phyloP scores from a whole-genome alignment of 2,888 invertebrate species.

The Sarcophaga caerulescens region DNA sequence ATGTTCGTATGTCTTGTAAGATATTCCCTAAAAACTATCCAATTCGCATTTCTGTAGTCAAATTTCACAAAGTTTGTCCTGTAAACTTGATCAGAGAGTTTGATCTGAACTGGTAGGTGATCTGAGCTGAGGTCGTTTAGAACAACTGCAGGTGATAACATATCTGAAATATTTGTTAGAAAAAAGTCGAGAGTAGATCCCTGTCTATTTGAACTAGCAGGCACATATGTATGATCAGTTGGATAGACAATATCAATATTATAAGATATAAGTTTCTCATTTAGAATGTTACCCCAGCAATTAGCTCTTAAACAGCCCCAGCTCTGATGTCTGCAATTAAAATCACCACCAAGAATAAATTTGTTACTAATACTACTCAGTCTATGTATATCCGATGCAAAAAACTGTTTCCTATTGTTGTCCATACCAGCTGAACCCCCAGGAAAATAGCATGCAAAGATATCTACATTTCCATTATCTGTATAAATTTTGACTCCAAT shows the following conservation, averaged over 20 bases:
- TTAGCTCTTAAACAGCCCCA: conserved; percentile 39
- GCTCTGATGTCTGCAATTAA: background rate
- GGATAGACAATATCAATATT: conserved; percentile 7
- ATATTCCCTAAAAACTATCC: too few relatives aligned
- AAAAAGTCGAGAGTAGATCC: conserved; percentile 7
- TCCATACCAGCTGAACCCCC: background rate
- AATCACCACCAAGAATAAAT: conserved; percentile 10
- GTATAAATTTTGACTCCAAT: conserved; percentile 27
- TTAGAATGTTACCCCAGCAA: conserved; percentile 25
- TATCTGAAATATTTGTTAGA: conserved; percentile 3
- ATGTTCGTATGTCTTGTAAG: too few relatives aligned
- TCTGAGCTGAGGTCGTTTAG: conserved; percentile 10
- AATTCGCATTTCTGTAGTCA: too few relatives aligned
- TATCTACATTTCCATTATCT: background rate
- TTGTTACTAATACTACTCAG: background rate
- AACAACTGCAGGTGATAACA: background rate
- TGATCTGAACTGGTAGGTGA: conserved; percentile 3
- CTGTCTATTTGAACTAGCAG: conserved; percentile 9
- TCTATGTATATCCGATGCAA: conserved; percentile 15
- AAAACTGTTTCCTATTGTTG: background rate
- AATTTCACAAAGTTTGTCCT: background rate
- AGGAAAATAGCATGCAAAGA: conserved; percentile 37
- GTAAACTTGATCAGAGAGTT: background rate
- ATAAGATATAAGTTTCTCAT: conserved; percentile 17
- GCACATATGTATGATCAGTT: conserved; percentile 1